Evolutionary conservation across 23 tunicate genomes (phyloP).

Genomic region (Styela plicata): DNA sequence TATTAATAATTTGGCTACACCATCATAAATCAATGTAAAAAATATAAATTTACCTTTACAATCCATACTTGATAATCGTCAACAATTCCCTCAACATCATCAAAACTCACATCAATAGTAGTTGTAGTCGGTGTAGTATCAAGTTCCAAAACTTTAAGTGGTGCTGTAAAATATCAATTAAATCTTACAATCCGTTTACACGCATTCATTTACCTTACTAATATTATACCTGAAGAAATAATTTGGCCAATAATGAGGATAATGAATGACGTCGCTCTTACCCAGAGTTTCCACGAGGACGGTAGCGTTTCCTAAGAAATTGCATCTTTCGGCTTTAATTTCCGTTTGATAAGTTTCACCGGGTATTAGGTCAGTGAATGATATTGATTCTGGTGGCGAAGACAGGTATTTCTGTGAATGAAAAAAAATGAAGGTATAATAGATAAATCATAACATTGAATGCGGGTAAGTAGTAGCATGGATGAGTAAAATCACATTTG

Average conservation of each 20-base stretch:
- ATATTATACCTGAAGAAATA: too few species aligned
- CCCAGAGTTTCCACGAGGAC: not conserved
- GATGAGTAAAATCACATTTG: too few species aligned
- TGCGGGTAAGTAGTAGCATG: too few species aligned
- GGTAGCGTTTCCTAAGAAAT: not conserved
- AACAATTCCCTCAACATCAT: slow-evolving; percentile 21
- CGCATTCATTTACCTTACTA: too few species aligned
- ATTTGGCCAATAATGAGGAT: too few species aligned
- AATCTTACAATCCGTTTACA: too few species aligned
- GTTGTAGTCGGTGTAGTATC: slow-evolving; percentile 14
- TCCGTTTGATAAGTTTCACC: not conserved
- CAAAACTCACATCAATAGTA: slow-evolving; percentile 11
- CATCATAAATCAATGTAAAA: too few species aligned
- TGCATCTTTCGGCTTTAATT: not conserved
- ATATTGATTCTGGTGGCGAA: not conserved
- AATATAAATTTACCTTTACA: not conserved
- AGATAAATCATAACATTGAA: too few species aligned
- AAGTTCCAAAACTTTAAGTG: slow-evolving; percentile 10
- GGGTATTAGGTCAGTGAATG: not conserved
- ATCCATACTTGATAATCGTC: slow-evolving; percentile 25
- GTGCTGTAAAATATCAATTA: slow-evolving; percentile 27
- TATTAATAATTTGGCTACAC: too few species aligned
- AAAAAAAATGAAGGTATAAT: too few species aligned
- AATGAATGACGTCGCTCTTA: not conserved
- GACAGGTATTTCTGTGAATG: too few species aligned